Conservation (phyloP, 2,113 vertebrate genomes). For the Scomber japonicus region DNA sequence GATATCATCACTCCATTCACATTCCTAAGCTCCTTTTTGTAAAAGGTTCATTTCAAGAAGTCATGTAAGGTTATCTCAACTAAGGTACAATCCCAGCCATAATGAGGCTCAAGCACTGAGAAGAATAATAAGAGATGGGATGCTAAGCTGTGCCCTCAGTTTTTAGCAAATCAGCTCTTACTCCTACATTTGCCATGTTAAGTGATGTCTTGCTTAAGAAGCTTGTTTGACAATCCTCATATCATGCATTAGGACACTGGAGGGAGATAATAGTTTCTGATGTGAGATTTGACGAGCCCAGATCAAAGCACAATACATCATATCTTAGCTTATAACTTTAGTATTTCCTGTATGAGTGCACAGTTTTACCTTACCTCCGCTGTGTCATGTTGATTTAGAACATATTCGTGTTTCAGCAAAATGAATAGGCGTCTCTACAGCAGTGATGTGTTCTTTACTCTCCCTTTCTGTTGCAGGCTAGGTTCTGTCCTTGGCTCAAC, state of each 20-base stretch:
- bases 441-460: conserved; percentile 42
- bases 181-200: conserved; percentile 41
- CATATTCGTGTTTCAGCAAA: conserved; percentile 41
- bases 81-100: conserved; percentile 63
- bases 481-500: conserved; percentile 82
- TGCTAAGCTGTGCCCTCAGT: conserved; percentile 55
- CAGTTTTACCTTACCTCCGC: conserved; percentile 32
- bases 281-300: conserved; percentile 14
- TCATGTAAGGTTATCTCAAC: conserved; percentile 75
- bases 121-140: conserved; percentile 62
- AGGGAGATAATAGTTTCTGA: conserved; percentile 16
- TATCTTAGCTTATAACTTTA: conserved; percentile 16
- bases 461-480: conserved; percentile 51
- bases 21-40: conserved; percentile 52
- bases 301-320: neutral
- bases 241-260: conserved; percentile 2
- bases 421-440: conserved; percentile 20
- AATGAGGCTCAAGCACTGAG: conserved; percentile 68
- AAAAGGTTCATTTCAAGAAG: conserved; percentile 65
- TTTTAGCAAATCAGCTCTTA: conserved; percentile 44
- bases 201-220: conserved; percentile 44
- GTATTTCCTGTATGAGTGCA: conserved; percentile 22
- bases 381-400: conserved; percentile 53
- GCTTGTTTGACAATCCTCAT: conserved; percentile 48
- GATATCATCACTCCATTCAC: conserved; percentile 51